These are phyloP conservation scores for Dysdera silvatica DNA, from an alignment of 1,140 invertebrate genomes.

Conservation along the genomic window DNA sequence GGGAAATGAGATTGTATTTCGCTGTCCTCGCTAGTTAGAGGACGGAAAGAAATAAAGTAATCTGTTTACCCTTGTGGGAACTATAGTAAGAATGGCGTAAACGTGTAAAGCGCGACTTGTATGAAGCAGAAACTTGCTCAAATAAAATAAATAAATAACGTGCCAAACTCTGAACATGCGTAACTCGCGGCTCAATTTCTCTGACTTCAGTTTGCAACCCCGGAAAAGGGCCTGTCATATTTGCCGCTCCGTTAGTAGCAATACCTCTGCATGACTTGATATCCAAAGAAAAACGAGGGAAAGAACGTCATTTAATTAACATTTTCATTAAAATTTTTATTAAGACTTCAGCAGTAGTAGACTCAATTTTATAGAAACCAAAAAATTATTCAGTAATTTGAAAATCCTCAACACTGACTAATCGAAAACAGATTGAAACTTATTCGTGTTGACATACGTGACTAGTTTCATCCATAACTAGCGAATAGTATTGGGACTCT, in stretches of 20 bases:
- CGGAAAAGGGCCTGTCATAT: background rate
- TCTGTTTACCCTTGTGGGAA: too few species aligned
- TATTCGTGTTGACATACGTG: background rate
- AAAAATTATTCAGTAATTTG: background rate
- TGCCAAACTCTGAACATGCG: background rate
- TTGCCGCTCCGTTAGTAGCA: background rate
- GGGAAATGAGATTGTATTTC: too few species aligned
- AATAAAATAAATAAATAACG: too few species aligned
- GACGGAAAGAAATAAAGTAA: too few species aligned
- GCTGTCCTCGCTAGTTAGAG: too few species aligned
- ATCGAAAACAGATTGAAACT: background rate
- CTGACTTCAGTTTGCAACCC: background rate
- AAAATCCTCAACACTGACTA: background rate
- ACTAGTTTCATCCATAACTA: background rate
- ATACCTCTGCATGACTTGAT: too few species aligned
- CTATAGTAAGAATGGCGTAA: too few species aligned
- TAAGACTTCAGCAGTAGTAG: background rate
- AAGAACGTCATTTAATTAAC: too few species aligned
- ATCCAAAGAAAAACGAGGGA: background rate
- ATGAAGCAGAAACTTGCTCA: too few species aligned
- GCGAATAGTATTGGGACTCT: background rate
- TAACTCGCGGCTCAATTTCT: background rate
- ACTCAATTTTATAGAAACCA: background rate
- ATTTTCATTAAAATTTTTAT: background rate
- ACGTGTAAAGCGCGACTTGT: too few species aligned